Evolutionary conservation across 2,797 vertebrate species (phyloP).

Genomic region (Gymnoscopelus braueri): DNA sequence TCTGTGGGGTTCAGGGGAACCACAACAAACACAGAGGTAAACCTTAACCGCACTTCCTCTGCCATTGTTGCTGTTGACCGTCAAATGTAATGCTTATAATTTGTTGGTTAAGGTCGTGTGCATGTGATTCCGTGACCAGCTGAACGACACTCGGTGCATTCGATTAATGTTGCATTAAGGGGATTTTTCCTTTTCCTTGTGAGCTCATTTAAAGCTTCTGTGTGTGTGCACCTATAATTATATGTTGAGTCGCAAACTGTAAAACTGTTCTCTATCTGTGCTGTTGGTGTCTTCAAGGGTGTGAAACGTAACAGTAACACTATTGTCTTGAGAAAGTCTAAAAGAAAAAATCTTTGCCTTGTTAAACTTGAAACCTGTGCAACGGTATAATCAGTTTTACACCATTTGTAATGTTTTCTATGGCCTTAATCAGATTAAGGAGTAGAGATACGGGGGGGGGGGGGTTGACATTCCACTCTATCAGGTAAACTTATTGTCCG

Average conservation of each 20-base stretch:
- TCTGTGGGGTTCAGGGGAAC: not conserved
- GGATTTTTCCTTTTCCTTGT: no score
- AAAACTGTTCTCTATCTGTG: not conserved
- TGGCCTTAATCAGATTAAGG: conserved; percentile 29
- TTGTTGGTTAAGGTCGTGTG: no score
- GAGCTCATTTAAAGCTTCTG: no score
- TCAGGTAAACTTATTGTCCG: no score
- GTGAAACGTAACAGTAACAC: not conserved
- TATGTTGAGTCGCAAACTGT: no score
- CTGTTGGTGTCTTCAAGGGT: not conserved
- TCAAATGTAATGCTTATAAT: no score
- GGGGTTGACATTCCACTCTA: not conserved
- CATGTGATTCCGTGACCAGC: no score
- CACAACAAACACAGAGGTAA: not conserved
- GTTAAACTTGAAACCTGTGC: not conserved
- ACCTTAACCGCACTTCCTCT: no score
- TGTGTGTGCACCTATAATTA: no score
- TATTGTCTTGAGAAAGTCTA: not conserved
- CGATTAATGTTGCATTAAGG: no score
- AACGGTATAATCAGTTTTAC: conserved; percentile 1
- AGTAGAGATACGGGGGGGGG: not conserved
- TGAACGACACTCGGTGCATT: no score
- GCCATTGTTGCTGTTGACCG: no score
- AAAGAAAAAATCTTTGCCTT: not conserved
- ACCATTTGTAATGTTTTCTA: conserved; percentile 17